phyloP scores from a whole-genome alignment of 2,888 invertebrate species.

The Ramazzottius varieornatus region DNA sequence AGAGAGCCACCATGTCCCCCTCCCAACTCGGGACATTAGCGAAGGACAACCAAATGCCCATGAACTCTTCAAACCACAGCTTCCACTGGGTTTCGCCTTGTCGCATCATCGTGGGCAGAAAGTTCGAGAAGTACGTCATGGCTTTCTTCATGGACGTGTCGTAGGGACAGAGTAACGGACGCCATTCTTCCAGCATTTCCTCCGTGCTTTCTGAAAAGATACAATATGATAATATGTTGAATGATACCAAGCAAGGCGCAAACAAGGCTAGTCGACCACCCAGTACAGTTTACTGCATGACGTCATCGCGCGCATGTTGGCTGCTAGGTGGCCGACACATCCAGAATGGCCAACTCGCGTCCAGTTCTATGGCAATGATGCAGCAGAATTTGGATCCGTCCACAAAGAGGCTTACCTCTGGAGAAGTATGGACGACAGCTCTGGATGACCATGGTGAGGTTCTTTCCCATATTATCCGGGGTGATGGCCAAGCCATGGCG shows the following conservation, averaged over 20 bases:
- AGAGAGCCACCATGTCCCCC: constrained; percentile 32
- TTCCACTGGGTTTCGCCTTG: constrained; percentile 26
- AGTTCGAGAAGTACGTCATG: constrained; percentile 37
- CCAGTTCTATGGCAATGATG: too few species aligned
- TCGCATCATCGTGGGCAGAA: constrained; percentile 44
- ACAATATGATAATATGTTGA: too few species aligned
- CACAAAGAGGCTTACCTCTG: constrained; percentile 5
- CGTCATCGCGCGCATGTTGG: too few species aligned
- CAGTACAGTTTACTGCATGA: too few species aligned
- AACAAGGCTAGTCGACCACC: too few species aligned
- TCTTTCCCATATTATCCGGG: not conserved
- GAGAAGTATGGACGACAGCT: not conserved
- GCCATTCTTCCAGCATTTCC: constrained; percentile 56
- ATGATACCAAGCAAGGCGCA: too few species aligned
- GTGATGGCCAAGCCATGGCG: not conserved
- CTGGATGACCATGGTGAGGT: not conserved
- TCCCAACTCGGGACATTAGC: constrained; percentile 24
- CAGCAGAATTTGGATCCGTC: too few species aligned
- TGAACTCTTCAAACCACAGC: constrained; percentile 52
- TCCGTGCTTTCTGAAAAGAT: constrained; percentile 39
- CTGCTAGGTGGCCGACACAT: too few species aligned
- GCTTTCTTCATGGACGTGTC: constrained; percentile 24
- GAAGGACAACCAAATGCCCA: constrained; percentile 26
- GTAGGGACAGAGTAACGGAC: constrained; percentile 48
- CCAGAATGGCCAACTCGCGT: too few species aligned